Percentiles rank a stretch among this genome's conserved stretches.
These are phyloP conservation scores for Diloba caeruleocephala DNA, from an alignment of 2,888 invertebrate species.

Conservation along the genomic window DNA sequence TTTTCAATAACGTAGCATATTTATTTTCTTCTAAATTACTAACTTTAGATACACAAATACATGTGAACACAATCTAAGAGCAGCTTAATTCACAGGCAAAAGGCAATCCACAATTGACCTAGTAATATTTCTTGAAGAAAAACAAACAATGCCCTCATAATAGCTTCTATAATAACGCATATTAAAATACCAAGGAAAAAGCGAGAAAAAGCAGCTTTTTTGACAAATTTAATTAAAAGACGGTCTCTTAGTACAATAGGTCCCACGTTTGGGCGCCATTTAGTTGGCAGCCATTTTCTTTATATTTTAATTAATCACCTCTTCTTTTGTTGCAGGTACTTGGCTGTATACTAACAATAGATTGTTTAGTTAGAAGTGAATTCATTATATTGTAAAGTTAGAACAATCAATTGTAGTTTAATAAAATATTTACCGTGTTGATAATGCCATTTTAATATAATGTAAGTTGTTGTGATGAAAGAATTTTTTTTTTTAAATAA, in stretches of 20 bases:
- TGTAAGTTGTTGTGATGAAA: too few species aligned
- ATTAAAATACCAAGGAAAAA: slow-evolving; percentile 42
- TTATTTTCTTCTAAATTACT: neutral
- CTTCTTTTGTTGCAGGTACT: slow-evolving; percentile 66
- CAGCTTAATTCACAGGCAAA: slow-evolving; percentile 2
- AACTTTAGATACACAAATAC: neutral
- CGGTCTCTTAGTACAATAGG: slow-evolving; percentile 45
- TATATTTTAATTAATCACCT: slow-evolving; percentile 56
- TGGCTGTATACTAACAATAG: slow-evolving; percentile 25
- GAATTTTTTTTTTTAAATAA: too few species aligned
- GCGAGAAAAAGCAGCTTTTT: slow-evolving; percentile 45
- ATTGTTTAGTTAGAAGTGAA: slow-evolving; percentile 6
- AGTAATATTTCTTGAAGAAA: slow-evolving; percentile 20
- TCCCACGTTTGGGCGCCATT: slow-evolving; percentile 45
- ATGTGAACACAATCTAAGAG: neutral
- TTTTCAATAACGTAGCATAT: too few species aligned
- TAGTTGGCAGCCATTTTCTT: slow-evolving; percentile 46
- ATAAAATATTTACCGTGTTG: too few species aligned
- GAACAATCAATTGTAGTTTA: neutral
- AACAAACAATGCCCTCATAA: slow-evolving; percentile 44
- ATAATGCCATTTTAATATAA: too few species aligned
- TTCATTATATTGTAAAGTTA: slow-evolving; percentile 8
- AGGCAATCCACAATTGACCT: slow-evolving; percentile 35
- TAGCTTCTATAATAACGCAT: slow-evolving; percentile 32
- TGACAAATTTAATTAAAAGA: slow-evolving; percentile 62